These are phyloP conservation scores for Dolichallabes microphthalmus DNA, from an alignment of 2,113 vertebrate genomes.

Conservation along the genomic window DNA sequence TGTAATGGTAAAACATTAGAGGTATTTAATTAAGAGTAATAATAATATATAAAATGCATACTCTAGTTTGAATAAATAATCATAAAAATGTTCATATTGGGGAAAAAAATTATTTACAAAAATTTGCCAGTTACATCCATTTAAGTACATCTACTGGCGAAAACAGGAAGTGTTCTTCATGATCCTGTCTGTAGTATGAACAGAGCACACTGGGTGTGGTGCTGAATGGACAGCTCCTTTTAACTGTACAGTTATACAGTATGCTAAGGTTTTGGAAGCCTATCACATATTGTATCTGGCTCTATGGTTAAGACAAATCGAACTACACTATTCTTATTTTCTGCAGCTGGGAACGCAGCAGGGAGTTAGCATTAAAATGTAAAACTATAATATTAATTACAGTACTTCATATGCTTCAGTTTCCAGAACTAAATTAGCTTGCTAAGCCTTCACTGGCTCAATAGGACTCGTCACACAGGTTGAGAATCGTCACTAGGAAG, in stretches of 20 bases:
- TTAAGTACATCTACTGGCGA: slow-evolving; percentile 6
- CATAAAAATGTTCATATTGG: neutral
- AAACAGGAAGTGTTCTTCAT: neutral
- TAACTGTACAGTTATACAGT: neutral
- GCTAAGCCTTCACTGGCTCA: neutral
- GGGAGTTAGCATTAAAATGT: neutral
- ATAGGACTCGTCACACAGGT: neutral
- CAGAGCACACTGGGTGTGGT: slow-evolving; percentile 51
- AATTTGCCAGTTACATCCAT: neutral
- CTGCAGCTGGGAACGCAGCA: neutral
- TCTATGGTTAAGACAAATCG: neutral
- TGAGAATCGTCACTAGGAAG: neutral
- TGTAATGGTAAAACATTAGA: neutral
- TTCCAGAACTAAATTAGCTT: neutral
- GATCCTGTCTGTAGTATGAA: neutral
- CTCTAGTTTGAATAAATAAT: neutral
- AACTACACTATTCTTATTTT: neutral
- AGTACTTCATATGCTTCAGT: neutral
- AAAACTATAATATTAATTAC: neutral
- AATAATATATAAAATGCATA: neutral
- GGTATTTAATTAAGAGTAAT: neutral
- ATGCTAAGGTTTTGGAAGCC: neutral
- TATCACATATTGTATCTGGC: neutral
- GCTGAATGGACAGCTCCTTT: slow-evolving; percentile 77
- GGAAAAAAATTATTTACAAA: neutral